Conservation (phyloP, 2,797 vertebrate genomes). For the Adelosebastes latens region DNA sequence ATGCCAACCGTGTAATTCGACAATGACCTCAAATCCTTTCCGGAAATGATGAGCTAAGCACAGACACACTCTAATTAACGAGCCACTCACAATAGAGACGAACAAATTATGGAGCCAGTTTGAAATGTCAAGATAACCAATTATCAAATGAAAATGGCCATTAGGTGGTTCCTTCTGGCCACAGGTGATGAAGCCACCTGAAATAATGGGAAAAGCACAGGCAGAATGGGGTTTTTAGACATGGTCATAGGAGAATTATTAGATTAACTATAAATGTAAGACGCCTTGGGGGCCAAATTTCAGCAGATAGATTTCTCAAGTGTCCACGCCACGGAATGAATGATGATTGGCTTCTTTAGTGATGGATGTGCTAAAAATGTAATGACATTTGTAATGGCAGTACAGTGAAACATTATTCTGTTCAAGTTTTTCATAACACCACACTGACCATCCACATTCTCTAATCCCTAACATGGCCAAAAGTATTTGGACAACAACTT, state of each 20-base stretch:
- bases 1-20: conserved; percentile 75
- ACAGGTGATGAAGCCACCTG: conserved; percentile 76
- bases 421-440: conserved; percentile 8
- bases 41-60: conserved; percentile 74
- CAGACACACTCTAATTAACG: conserved; percentile 78
- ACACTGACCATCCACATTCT: neutral
- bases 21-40: conserved; percentile 66
- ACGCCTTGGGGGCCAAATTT: conserved; percentile 41
- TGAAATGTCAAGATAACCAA: conserved; percentile 86
- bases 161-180: conserved; percentile 75
- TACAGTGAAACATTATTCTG: neutral
- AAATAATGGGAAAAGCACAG: conserved; percentile 61
- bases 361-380: conserved; percentile 26
- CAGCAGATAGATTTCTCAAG: conserved; percentile 49
- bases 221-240: conserved; percentile 60
- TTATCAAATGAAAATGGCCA: conserved; percentile 84
- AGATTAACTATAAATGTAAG: conserved; percentile 63
- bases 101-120: conserved; percentile 81
- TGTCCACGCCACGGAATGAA: conserved; percentile 40
- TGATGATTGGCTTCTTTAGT: conserved; percentile 19
- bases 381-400: conserved; percentile 12
- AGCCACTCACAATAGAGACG: conserved; percentile 74
- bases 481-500: neutral
- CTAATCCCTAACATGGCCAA: neutral
- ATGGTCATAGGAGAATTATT: conserved; percentile 51